Evolutionary conservation across 35 echinoderm and acorn worm genomes (phyloP), one percentile per base, ranked within the genome.

Genomic region (Heliocidaris erythrogramma): DNA sequence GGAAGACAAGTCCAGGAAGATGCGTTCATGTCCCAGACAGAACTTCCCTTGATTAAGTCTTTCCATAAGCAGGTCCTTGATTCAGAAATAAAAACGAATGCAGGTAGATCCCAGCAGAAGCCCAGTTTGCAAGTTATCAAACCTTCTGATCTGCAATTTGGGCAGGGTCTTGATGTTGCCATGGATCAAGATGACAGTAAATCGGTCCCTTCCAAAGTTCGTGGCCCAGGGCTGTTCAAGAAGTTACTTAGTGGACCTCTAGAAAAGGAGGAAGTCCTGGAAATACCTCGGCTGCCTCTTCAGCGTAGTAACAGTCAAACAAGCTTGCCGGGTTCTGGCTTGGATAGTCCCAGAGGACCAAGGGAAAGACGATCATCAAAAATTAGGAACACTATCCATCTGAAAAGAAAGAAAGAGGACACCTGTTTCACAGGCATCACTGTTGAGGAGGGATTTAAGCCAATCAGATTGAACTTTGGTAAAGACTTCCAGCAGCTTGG

Each of bases 1-100:
- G 97, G 97, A 65, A 98, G 94, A 49, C 93, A 96, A 65, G 95
- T 94, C 9, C 94, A 95, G 49, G 96, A 95, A 31, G 93, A 95
- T 31, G 71, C 86, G 13, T 96, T 84, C 85, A 94, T 92, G 21
- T 91, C 87, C n/a, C 69, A 87, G 10, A 91, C 60, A 86, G 86
- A 88, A 9, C 86, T 94, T 42, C 95, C 95, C 53, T 94, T 96
- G 31, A 85, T 96, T 21, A 52, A 47, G 60, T 94, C 90, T 86
- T 96, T 95, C 94, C 93, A 92, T 24, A 88, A 93, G 13, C 94
- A 95, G 53, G 78, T 96, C 13, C 91, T 92, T 42, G 88, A 95
- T 85, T 49, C 84, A 93, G 96, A 96, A 48, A 88, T 96, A 0
- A 94, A 94, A 5, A 59, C 85, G 94, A 96, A 95, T 49, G 48